Evolutionary conservation across 2,888 invertebrate genomes (phyloP), one percentile per base, ranked within the genome.

Genomic region (Cheilosia grossa): DNA sequence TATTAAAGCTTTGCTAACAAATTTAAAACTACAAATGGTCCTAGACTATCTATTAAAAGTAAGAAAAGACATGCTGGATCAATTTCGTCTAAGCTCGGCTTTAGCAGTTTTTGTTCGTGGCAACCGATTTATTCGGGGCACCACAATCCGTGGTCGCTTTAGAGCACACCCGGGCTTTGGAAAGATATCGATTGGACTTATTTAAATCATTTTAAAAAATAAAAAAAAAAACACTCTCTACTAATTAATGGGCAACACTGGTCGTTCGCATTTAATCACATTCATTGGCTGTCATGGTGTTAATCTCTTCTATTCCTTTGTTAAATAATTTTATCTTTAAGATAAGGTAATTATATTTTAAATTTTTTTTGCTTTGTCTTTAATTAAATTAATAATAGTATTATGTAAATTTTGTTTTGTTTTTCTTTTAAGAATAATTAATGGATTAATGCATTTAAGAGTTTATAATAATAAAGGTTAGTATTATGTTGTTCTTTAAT

Each of bases 381-480:
- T 42, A 30, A 21, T 77, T 75, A 27, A 53, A 53, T 27, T 73
- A 61, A 59, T 70, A 44, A 10, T 63, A 58, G 51, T 59, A 72
- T 82, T 82, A 67, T 72, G 64, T 58, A 53, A 69, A 53, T 53
- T 69, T 21, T 69, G 33, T 61, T 67, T 27, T n/a, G n/a, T n/a
- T 27, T 74, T 69, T 80, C 58, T 61, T 59, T 72, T 75, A 56
- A 66, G 66, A 75, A 75, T 75, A 79, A 78, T 63, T 77, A 54
- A 56, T 64, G 66, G 70, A 72, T 85, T 77, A 85, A 53, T 85
- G 69, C 67, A 72, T 73, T 75, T 82, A 73, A 78, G 61, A 67
- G 54, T 82, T 82, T 79, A 81, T 77, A 72, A 72, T 78, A 72
- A 81, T 83, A 80, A 75, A 72, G 59, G 72, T 85, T 85, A 85